Evolutionary conservation across 1,140 invertebrate genomes (phyloP), one percentile per base, ranked within the genome.

Genomic region (Kradibia gibbosae): DNA sequence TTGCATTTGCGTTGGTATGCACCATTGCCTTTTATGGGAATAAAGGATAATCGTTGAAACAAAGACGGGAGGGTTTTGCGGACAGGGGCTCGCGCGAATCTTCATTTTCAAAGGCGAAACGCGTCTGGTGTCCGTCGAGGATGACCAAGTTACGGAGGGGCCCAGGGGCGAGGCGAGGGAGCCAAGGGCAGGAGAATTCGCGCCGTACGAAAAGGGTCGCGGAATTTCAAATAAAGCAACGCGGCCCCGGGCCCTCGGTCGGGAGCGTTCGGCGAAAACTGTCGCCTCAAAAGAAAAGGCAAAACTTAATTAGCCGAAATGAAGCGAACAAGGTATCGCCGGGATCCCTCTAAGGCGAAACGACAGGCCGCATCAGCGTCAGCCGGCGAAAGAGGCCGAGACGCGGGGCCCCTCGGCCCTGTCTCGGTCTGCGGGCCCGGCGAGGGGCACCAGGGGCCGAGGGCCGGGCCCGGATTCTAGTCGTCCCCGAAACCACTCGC

Each of bases 241-340:
- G 60, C 17, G 60, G 7, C 60, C 13, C 60, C 13, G 25, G 28
- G 7, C 28, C n/a, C 60, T 7, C 34, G 34, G 62, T 67, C 62
- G 39, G 36, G 39, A 67, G 10, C 62, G 34, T 67, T 67, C 62
- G 62, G 20, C 62, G 42, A 71, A 71, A 71, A 71, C 70, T 71
- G 70, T 71, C 70, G 42, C n/a, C 42, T 71, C 70, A n/a, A 53
- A 62, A 81, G 36, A 77, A 71, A 71, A 65, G 53, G 31, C 48
- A 57, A 50, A 71, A 34, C 42, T 77, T 77, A 82, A 82, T 82
- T 82, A 82, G 67, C 80, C 67, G 80, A 71, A 82, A 77, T 42
- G 53, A 82, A 72, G 50, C 34, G 20, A 25, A 39, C 45, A 67
- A 76, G 80, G 55, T 76, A 76, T 60, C 73, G 34, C 28, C 55